A percentile compares a stretch with the other conserved stretches of the same genome.
These are phyloP conservation scores for Gonocerus acuteangulatus DNA, from an alignment of 2,888 invertebrate species.

Conservation along the genomic window DNA sequence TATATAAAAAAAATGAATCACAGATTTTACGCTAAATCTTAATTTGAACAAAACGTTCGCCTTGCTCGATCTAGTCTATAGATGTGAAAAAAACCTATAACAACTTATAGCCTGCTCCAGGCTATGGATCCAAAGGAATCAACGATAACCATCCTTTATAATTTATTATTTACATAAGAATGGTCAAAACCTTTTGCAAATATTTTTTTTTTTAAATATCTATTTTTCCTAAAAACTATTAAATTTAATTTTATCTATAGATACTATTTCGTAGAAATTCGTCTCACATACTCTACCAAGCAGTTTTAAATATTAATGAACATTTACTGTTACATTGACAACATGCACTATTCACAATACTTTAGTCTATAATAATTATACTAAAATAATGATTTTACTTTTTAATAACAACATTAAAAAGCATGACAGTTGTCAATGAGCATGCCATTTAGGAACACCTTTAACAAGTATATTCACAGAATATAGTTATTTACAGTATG, in stretches of 20 bases:
- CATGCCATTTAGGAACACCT: constrained; percentile 19
- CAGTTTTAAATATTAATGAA: constrained; percentile 26
- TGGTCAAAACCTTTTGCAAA: constrained; percentile 25
- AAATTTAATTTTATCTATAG: constrained; percentile 15
- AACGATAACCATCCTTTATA: constrained; percentile 10
- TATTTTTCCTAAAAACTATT: constrained; percentile 15
- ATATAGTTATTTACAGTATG: not conserved
- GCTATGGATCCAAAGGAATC: constrained; percentile 21
- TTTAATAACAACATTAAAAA: constrained; percentile 3
- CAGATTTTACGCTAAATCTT: constrained; percentile 25
- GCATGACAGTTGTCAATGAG: constrained; percentile 19
- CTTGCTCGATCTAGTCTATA: constrained; percentile 24
- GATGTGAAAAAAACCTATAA: constrained; percentile 25
- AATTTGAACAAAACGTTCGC: constrained; percentile 22
- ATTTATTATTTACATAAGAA: constrained; percentile 21
- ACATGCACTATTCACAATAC: constrained; percentile 28
- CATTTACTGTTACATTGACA: constrained; percentile 28
- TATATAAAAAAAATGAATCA: constrained; percentile 24
- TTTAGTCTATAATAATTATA: constrained; percentile 1
- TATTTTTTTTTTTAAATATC: constrained; percentile 7
- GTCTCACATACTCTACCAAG: constrained; percentile 34
- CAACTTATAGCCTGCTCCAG: constrained; percentile 11
- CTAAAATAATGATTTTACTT: constrained; percentile 13
- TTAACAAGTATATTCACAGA: constrained; percentile 18
- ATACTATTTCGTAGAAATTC: constrained; percentile 15